A percentile compares a stretch with the other conserved stretches of the same genome.
Conservation (phyloP, 2,113 vertebrate species). For the Alosa alosa region DNA sequence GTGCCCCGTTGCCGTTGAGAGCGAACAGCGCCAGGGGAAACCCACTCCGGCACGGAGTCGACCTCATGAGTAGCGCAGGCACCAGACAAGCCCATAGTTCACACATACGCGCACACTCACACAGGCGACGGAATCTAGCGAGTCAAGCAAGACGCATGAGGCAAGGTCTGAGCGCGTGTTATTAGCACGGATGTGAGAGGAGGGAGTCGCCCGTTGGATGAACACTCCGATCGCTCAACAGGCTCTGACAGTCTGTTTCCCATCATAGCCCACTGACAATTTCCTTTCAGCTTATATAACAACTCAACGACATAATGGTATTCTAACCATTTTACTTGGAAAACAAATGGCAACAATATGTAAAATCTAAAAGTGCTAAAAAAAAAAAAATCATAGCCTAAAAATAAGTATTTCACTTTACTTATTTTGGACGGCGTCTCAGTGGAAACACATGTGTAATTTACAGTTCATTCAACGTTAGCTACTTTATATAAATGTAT, state of each 20-base stretch:
- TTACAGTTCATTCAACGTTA: not conserved
- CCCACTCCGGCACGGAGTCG: not conserved
- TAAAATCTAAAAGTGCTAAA: too few species aligned
- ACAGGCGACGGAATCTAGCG: not conserved
- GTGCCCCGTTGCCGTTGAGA: not conserved
- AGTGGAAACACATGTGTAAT: not conserved
- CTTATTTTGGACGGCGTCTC: not conserved
- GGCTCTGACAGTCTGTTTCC: not conserved
- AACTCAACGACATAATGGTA: not conserved
- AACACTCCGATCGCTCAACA: not conserved
- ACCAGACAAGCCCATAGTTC: not conserved
- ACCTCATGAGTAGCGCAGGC: not conserved
- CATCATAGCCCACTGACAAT: conserved; percentile 8
- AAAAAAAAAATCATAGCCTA: not conserved
- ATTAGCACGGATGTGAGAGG: conserved; percentile 7
- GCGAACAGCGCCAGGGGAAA: not conserved
- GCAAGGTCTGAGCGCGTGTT: not conserved
- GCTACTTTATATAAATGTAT: not conserved
- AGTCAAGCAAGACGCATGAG: conserved; percentile 13
- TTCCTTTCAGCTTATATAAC: not conserved
- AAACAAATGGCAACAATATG: not conserved
- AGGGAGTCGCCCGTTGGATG: conserved; percentile 9
- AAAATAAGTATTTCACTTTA: not conserved
- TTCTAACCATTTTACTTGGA: not conserved
- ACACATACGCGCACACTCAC: not conserved